Conservation (phyloP, 1,140 invertebrate species). For the Neuroterus valhalla region DNA sequence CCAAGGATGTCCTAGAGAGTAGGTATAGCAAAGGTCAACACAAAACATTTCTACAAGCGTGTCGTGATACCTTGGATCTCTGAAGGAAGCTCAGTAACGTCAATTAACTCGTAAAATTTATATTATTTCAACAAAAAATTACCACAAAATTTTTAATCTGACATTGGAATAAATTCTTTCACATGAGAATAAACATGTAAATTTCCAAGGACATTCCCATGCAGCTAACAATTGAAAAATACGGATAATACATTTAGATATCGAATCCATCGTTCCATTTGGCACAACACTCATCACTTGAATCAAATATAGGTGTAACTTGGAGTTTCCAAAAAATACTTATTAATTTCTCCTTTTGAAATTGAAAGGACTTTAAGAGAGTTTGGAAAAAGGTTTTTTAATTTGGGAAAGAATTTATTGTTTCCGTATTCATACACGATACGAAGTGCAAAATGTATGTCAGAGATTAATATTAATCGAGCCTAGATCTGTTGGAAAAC, state of each 20-base stretch:
- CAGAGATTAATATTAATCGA: too few relatives aligned
- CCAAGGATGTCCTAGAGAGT: conserved; percentile 91
- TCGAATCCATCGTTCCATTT: conserved; percentile 29
- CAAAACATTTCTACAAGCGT: conserved; percentile 64
- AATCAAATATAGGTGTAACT: too few relatives aligned
- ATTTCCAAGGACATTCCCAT: conserved; percentile 65
- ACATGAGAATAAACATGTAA: conserved; percentile 42
- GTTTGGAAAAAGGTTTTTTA: neutral
- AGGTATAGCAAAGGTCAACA: conserved; percentile 77
- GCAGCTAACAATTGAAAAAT: conserved; percentile 49
- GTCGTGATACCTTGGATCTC: conserved; percentile 4
- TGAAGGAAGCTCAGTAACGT: conserved; percentile 17
- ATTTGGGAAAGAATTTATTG: too few relatives aligned
- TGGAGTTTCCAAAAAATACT: too few relatives aligned
- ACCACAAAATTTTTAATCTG: conserved; percentile 15
- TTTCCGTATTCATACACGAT: too few relatives aligned
- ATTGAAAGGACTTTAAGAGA: neutral
- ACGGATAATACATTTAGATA: conserved; percentile 41
- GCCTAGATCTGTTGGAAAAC: too few relatives aligned
- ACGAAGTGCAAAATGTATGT: too few relatives aligned
- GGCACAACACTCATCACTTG: conserved; percentile 27
- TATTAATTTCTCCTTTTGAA: neutral
- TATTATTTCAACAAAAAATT: neutral
- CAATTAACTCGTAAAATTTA: conserved; percentile 3
- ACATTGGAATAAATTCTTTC: conserved; percentile 6